These are phyloP conservation scores for Pogonocherus hispidulus DNA, from an alignment of 2,888 invertebrate genomes.

Conservation along the genomic window DNA sequence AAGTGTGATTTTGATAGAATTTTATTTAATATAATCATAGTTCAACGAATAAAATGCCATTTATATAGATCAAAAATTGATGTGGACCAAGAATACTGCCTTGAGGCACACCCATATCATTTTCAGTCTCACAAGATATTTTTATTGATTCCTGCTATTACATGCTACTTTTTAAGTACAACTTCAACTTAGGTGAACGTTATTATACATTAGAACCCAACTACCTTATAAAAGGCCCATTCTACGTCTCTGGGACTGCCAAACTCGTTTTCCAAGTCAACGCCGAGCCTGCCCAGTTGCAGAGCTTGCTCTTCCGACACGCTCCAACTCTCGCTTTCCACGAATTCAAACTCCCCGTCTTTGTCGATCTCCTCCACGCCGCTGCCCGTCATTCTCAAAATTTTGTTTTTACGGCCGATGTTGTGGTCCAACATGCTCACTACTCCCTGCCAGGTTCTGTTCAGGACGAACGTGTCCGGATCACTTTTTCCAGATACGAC, in stretches of 20 bases:
- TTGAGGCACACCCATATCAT: no score
- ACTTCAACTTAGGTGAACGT: no score
- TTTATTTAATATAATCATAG: no score
- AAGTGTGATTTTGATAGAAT: no score
- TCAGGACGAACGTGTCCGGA: conserved; percentile 80
- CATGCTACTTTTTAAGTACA: no score
- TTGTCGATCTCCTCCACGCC: conserved; percentile 45
- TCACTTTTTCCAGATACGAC: conserved; percentile 85
- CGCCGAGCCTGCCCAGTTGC: conserved; percentile 72
- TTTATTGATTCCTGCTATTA: no score
- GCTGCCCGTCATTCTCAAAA: conserved; percentile 69
- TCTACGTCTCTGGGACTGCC: conserved; percentile 84
- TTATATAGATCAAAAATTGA: no score
- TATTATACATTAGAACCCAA: no score
- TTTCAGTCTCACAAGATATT: no score
- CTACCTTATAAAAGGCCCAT: conserved; percentile 79
- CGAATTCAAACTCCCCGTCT: conserved; percentile 14
- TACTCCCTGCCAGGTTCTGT: conserved; percentile 68
- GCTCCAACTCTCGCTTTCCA: conserved; percentile 69
- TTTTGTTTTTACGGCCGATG: conserved; percentile 73
- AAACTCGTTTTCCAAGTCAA: conserved; percentile 77
- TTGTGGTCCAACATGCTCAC: conserved; percentile 65
- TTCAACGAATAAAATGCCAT: no score
- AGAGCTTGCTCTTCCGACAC: conserved; percentile 72
- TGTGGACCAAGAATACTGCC: no score